Evolutionary conservation across 2,797 vertebrate species (phyloP), one percentile per base, ranked within the genome.

Genomic region (Todus mexicanus): DNA sequence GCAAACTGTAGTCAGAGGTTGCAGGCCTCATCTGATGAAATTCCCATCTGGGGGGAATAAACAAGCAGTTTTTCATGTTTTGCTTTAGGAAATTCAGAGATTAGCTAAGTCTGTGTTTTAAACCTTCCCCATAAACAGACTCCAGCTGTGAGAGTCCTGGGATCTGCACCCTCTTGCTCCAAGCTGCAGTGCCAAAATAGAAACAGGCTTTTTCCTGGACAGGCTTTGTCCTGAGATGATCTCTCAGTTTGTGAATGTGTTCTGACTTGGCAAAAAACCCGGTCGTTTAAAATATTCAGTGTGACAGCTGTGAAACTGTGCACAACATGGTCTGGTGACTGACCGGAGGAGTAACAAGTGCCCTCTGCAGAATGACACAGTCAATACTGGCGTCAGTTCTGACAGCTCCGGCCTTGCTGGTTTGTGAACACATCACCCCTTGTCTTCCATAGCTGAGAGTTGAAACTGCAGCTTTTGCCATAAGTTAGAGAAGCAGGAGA

Each of bases 171-270:
- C 51, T 81, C 56, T 85, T 89, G 82, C 63, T 89, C 66, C 47
- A 38, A 85, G 84, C 82, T 85, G 47, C 54, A 42, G 33, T 43
- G 70, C 76, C 84, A 81, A 60, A 91, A 92, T 78, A 89, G 91
- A 91, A 87, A 35, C 73, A 92, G 73, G 68, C 48, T 88, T 91
- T 93, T 94, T 91, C 80, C 91, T 63, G 93, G 85, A 69, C 64
- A 19, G 43, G 70, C 87, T 93, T 84, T 93, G 93, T 89, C 94
- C 94, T 70, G 79, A 89, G 73, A 57, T 15, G 89, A 87, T 85
- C 92, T 85, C 81, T 80, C 0, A 0, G 33, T 75, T 64, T 70
- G 56, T 91, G 84, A 78, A 78, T 84, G 66, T 84, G 82, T 70
- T 92, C 87, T 90, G 94, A 94, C 92, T 95, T 92, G 89, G 89